Conservation (phyloP, 1,140 invertebrate genomes). For the Tyrophagus putrescentiae region DNA sequence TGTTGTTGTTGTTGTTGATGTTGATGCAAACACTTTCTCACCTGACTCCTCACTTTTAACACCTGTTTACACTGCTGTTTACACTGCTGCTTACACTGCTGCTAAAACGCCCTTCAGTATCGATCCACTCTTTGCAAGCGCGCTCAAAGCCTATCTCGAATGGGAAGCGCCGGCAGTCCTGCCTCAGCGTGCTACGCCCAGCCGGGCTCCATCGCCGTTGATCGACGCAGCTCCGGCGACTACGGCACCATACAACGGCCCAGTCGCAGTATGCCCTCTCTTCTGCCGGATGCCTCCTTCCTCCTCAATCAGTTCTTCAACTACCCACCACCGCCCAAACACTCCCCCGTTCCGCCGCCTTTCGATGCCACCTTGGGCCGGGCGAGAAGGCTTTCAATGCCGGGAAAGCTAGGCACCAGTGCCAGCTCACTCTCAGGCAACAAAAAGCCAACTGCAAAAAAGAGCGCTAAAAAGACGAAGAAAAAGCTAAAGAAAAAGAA, state of each 20-base stretch:
- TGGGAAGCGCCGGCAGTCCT: background rate
- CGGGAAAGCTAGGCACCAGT: background rate
- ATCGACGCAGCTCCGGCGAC: background rate
- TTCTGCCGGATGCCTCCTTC: no score
- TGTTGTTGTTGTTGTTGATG: background rate
- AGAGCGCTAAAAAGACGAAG: background rate
- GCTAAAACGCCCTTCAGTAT: background rate
- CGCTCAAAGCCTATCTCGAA: conserved; percentile 2
- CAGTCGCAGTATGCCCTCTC: background rate
- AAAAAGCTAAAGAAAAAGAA: background rate
- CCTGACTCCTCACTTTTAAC: background rate
- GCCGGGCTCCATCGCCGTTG: background rate
- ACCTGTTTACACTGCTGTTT: background rate
- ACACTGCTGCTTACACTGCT: background rate
- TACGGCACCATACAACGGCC: background rate
- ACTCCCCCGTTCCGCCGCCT: background rate
- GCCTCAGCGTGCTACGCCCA: no score
- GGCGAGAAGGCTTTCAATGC: background rate
- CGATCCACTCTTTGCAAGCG: conserved; percentile 1
- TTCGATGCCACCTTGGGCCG: background rate
- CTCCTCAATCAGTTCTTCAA: no score
- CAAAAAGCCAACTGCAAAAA: background rate
- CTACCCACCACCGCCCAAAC: background rate
- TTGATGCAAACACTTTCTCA: background rate
- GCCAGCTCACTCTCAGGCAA: no score